Evolutionary conservation across 2,888 invertebrate species (phyloP).

Genomic region (Drosophila atripex): DNA sequence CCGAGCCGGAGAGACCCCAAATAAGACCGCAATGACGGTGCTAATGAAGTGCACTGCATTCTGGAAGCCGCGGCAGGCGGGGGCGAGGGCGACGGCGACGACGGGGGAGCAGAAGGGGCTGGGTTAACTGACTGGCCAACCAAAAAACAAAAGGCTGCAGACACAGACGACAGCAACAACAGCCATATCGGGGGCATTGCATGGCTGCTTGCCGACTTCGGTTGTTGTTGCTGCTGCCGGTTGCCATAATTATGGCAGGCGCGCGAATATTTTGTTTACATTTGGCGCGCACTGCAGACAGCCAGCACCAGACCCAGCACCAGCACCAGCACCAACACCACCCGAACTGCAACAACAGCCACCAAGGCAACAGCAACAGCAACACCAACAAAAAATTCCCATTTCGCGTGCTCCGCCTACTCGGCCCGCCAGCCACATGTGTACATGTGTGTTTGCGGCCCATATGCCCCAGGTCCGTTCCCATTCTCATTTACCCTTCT

Average conservation of each 20-base stretch:
- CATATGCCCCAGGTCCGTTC: constrained; percentile 41
- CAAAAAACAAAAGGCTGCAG: constrained; percentile 68
- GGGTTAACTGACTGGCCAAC: constrained; percentile 70
- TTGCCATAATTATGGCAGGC: constrained; percentile 80
- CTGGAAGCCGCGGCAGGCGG: constrained; percentile 1
- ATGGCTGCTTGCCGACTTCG: constrained; percentile 55
- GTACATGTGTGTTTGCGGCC: constrained; percentile 49
- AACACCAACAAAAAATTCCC: constrained; percentile 50
- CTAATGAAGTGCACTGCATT: constrained; percentile 73
- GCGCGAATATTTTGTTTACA: constrained; percentile 80
- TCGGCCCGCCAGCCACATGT: constrained; percentile 61
- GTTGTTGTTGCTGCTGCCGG: constrained; percentile 43
- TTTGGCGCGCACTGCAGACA: constrained; percentile 77
- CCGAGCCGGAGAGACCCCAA: constrained; percentile 38
- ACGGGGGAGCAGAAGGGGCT: constrained; percentile 34
- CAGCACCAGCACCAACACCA: too few relatives aligned
- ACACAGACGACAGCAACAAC: constrained; percentile 14
- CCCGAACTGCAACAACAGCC: constrained; percentile 32
- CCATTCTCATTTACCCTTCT: constrained; percentile 17
- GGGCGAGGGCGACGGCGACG: too few relatives aligned
- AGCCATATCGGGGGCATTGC: constrained; percentile 56
- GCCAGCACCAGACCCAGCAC: constrained; percentile 44
- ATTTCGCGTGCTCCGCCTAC: constrained; percentile 78
- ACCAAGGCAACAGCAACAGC: constrained; percentile 27
- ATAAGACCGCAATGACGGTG: constrained; percentile 58